These are phyloP conservation scores for Oryzias dopingdopingensis DNA, from an alignment of 2,797 vertebrate genomes.

Conservation along the genomic window DNA sequence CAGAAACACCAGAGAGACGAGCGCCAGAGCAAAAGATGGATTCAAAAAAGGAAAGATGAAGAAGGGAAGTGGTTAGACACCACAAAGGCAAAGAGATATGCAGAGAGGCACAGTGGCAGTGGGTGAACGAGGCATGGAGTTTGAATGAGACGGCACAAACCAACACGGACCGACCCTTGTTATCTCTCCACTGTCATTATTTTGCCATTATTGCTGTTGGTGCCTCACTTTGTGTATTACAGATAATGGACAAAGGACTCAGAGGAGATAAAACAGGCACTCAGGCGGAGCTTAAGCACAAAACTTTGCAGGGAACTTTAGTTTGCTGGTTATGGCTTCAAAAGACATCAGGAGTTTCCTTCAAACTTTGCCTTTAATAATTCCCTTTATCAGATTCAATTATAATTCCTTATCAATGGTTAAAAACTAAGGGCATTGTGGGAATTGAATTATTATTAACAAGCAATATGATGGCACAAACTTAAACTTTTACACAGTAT, in stretches of 20 bases:
- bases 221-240: conserved; percentile 63
- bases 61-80: conserved; percentile 28
- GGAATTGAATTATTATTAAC: too few species aligned
- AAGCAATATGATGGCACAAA: too few species aligned
- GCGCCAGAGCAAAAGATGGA: conserved; percentile 25
- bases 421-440: too few species aligned
- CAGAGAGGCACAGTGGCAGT: conserved; percentile 35
- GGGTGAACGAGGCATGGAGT: conserved; percentile 30
- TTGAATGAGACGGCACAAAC: conserved; percentile 40
- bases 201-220: conserved; percentile 71
- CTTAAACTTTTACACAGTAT: too few species aligned
- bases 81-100: conserved; percentile 23
- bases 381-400: too few species aligned
- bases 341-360: conserved; percentile 23
- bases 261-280: conserved; percentile 50
- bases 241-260: conserved; percentile 71
- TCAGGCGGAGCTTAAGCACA: conserved; percentile 45
- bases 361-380: too few species aligned
- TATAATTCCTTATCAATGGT: too few species aligned
- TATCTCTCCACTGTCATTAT: conserved; percentile 73
- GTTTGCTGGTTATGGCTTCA: conserved; percentile 17
- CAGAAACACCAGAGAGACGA: conserved; percentile 49
- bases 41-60: conserved; percentile 36
- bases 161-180: conserved; percentile 46
- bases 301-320: conserved; percentile 39